phyloP scores from a whole-genome alignment of 2,113 vertebrate species.

The Gambusia holbrooki region DNA sequence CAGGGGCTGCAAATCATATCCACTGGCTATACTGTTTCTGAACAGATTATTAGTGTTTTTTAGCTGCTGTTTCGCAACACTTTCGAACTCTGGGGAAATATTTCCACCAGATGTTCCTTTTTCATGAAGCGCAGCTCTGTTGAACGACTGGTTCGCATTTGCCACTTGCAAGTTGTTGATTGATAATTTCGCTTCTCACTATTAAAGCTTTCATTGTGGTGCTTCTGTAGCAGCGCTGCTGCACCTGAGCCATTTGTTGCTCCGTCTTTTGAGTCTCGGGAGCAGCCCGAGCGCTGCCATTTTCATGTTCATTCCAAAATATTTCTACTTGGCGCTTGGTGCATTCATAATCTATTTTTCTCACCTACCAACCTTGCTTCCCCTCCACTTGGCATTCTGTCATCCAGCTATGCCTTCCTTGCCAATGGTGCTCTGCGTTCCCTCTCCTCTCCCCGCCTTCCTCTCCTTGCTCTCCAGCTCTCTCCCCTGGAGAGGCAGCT shows the following conservation, averaged over 20 bases:
- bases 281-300: constrained; percentile 68
- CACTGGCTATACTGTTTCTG: constrained; percentile 79
- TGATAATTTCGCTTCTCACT: constrained; percentile 12
- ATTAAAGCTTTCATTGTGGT: constrained; percentile 7
- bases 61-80: constrained; percentile 68
- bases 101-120: constrained; percentile 41
- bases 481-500: constrained; percentile 81
- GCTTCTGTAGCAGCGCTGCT: constrained; percentile 1
- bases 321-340: constrained; percentile 67
- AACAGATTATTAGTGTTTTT: constrained; percentile 74
- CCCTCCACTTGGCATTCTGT: constrained; percentile 72
- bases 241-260: constrained; percentile 71
- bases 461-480: constrained; percentile 68
- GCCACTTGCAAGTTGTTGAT: constrained; percentile 5
- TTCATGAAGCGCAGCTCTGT: not conserved
- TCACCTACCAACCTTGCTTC: constrained; percentile 70
- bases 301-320: constrained; percentile 71
- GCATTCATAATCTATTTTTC: constrained; percentile 75
- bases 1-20: constrained; percentile 80
- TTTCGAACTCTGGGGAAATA: constrained; percentile 66
- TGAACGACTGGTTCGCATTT: constrained; percentile 7
- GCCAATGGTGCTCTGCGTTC: constrained; percentile 62
- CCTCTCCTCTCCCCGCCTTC: constrained; percentile 55
- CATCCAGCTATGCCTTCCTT: constrained; percentile 71
- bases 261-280: constrained; percentile 50